A percentile compares a stretch with the other conserved stretches of the same genome.
Conservation (phyloP, 2,888 invertebrate genomes). For the Polia nebulosa region DNA sequence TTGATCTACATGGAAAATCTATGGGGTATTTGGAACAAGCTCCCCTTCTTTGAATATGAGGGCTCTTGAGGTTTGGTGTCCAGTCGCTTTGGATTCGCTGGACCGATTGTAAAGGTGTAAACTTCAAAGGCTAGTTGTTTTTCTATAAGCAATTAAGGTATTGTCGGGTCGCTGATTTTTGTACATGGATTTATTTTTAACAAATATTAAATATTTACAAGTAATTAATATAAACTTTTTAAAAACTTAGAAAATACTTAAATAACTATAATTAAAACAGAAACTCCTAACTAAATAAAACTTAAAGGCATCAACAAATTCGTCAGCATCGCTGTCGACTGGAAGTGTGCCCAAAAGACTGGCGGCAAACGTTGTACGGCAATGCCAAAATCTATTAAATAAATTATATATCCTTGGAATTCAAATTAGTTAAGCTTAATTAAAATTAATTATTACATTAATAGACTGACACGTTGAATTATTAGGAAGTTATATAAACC, state of each 20-base stretch:
- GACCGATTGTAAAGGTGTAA: conserved; percentile 68
- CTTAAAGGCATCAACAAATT: too few relatives aligned
- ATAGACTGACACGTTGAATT: not conserved
- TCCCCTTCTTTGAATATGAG: conserved; percentile 43
- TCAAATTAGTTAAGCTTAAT: not conserved
- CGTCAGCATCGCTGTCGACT: too few relatives aligned
- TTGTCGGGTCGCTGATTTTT: conserved; percentile 16
- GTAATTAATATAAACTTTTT: too few relatives aligned
- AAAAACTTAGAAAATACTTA: too few relatives aligned
- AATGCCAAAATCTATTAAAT: too few relatives aligned
- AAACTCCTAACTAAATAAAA: too few relatives aligned
- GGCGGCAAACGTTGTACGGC: too few relatives aligned
- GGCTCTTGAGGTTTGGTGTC: conserved; percentile 58
- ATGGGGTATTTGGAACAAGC: conserved; percentile 56
- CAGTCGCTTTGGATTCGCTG: conserved; percentile 57
- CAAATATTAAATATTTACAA: too few relatives aligned
- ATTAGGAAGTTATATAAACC: not conserved
- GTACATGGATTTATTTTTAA: too few relatives aligned
- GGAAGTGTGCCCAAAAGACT: too few relatives aligned
- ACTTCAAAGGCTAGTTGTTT: conserved; percentile 59
- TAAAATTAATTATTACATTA: not conserved
- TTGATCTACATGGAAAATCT: conserved; percentile 63
- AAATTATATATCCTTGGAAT: not conserved
- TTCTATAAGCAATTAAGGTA: conserved; percentile 46
- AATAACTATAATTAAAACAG: too few relatives aligned